Base-by-base conservation (phyloP, 2,113 vertebrate genomes). In the Cervus canadensis region DNA sequence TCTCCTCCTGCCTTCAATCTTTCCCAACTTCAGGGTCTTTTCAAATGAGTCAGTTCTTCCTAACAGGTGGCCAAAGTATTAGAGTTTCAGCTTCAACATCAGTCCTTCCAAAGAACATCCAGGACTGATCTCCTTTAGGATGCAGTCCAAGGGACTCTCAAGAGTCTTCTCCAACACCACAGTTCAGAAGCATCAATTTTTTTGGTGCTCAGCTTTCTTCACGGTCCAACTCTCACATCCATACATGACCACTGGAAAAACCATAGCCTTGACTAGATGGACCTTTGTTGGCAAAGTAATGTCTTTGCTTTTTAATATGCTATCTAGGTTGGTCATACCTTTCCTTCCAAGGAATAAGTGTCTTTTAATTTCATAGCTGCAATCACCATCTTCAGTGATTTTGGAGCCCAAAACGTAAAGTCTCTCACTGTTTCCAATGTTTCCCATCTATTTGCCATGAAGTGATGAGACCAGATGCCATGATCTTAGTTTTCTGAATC, bases 151-250 rank as follows among this genome's bases (percentile, higher is more conserved):
- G 62, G 62, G 33, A n/a, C 62, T n/a, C 62, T n/a, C 33, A n/a
- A n/a, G 62, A 19, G 33, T 67, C 16, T n/a, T 67, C 62, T n/a
- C 3, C 62, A 67, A 67, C 33, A 67, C 16, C 62, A 67, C 33
- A 67, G 33, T n/a, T 67, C 16, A 67, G 10, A 67, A 67, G 16
- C 16, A n/a, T 67, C 16, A 19, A 2, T 33, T 67, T 3, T 3
- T 67, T 67, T 0, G 0, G 16, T 0, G 0, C 4, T 67, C 62
- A n/a, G 33, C 16, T 10, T 67, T 67, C 62, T 67, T 10, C 4
- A n/a, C 1, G 4, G 7, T 67, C 33, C 16, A n/a, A 9, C 33
- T 4, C 7, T 67, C 16, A 67, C 62, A 67, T 67, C 8, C 4
- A 19, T n/a, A n/a, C 33, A n/a, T n/a, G 62, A 67, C 62, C 9